Conservation (phyloP, 2,113 vertebrate species). For the Carettochelys insculpta region DNA sequence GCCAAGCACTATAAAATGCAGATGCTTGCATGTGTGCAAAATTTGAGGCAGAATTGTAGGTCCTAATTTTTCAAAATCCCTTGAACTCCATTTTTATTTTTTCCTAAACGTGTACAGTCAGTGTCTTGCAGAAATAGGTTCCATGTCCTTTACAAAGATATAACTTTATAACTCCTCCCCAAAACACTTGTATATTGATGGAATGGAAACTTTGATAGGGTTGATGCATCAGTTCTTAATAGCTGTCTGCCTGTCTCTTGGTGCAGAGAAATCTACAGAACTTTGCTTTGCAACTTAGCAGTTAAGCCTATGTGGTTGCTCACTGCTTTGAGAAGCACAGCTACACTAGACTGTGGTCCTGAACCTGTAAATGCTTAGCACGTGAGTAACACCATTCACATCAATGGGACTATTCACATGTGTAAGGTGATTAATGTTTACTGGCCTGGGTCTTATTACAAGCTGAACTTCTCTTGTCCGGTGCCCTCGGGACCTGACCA, state of each 20-base stretch:
- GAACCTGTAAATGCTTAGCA: accelerated
- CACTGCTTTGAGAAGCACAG: not conserved
- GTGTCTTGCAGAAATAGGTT: not conserved
- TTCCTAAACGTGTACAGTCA: not conserved
- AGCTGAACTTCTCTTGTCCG: too few relatives aligned
- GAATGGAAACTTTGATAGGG: not conserved
- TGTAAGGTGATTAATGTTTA: not conserved
- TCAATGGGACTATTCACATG: not conserved
- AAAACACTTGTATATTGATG: too few relatives aligned
- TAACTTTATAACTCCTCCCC: too few relatives aligned
- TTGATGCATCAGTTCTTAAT: conserved; percentile 15
- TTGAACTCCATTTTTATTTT: not conserved
- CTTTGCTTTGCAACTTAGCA: not conserved
- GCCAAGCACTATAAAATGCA: not conserved
- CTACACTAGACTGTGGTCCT: not conserved
- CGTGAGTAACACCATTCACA: not conserved
- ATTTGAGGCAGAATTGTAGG: not conserved
- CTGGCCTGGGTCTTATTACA: not conserved
- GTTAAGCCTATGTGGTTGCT: not conserved
- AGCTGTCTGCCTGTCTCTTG: not conserved
- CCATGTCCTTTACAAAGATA: accelerated
- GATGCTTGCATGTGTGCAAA: not conserved
- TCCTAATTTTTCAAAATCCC: not conserved
- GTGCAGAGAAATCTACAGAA: not conserved
- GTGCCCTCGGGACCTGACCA: too few relatives aligned